Conservation (phyloP, 2,888 invertebrate genomes). For the Malthinus flaveolus region DNA sequence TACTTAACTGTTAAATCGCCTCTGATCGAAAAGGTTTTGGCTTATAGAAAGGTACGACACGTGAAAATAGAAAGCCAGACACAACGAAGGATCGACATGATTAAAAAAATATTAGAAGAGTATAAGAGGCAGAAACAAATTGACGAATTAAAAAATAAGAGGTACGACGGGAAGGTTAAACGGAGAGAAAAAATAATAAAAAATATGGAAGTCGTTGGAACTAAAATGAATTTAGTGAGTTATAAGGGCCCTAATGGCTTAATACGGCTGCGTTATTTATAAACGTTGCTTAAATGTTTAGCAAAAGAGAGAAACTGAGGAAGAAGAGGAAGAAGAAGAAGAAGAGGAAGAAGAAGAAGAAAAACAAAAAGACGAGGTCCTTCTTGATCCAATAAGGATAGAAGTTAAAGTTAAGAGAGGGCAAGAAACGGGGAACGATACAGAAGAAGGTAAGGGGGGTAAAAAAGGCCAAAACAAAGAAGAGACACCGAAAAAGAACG, state of each 20-base stretch:
- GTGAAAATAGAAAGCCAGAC: constrained; percentile 11
- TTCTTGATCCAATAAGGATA: neutral
- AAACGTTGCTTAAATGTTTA: neutral
- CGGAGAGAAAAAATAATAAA: constrained; percentile 14
- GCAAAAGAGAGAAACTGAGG: neutral
- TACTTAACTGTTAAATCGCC: neutral
- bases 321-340: constrained; percentile 4
- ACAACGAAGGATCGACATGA: constrained; percentile 17
- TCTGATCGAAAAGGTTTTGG: constrained; percentile 23
- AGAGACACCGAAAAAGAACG: constrained; percentile 16
- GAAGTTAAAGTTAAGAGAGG: neutral
- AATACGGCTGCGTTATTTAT: neutral
- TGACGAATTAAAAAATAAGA: constrained; percentile 17
- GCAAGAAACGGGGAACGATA: constrained; percentile 9
- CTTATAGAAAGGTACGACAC: constrained; percentile 19
- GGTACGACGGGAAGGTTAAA: constrained; percentile 26
- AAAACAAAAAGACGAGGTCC: constrained; percentile 1
- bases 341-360: constrained; percentile 9
- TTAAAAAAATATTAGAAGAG: constrained; percentile 29
- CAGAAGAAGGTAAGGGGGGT: constrained; percentile 10
- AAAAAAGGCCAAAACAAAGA: constrained; percentile 20
- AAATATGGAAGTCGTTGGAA: constrained; percentile 16
- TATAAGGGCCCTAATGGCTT: no score
- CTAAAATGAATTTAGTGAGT: constrained; percentile 18
- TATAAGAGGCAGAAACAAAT: constrained; percentile 23